Conservation (phyloP, 2,797 vertebrate genomes). For the Chaetodon trifasciatus region DNA sequence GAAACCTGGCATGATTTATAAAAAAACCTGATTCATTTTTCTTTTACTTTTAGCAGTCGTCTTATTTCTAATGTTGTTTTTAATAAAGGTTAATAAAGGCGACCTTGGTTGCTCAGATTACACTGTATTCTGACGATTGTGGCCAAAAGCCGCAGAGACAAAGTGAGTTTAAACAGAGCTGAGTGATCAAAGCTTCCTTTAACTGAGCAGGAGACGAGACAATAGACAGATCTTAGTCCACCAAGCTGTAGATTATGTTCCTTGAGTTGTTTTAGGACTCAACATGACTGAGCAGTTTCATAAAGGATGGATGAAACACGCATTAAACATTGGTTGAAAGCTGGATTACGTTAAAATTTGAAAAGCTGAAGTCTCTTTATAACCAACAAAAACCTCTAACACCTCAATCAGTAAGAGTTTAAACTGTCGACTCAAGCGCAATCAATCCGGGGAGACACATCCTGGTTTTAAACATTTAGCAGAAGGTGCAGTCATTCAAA, state of each 20-base stretch:
- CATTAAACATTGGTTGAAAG: not conserved
- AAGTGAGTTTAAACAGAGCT: slow-evolving; percentile 7
- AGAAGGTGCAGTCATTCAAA: slow-evolving; percentile 75
- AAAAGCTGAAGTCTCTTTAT: slow-evolving; percentile 1
- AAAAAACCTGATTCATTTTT: not conserved
- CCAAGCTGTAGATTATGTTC: not conserved
- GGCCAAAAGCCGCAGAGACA: not conserved
- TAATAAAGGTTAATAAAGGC: too few species aligned
- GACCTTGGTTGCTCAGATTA: not conserved
- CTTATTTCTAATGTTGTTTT: not conserved
- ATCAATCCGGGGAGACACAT: slow-evolving; percentile 68
- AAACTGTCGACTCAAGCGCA: slow-evolving; percentile 66
- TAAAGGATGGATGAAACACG: not conserved
- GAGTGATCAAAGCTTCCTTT: slow-evolving; percentile 9
- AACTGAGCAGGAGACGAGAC: not conserved
- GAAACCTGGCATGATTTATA: slow-evolving; percentile 11
- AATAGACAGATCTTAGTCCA: not conserved
- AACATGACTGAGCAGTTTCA: not conserved
- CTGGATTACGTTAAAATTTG: not conserved
- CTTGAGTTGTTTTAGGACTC: not conserved
- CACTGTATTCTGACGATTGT: not conserved
- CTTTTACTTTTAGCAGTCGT: not conserved
- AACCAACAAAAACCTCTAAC: slow-evolving; percentile 33
- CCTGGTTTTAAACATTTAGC: slow-evolving; percentile 78
- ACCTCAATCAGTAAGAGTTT: slow-evolving; percentile 32